Conservation (phyloP, 2,888 invertebrate genomes). For the Chesias legatella region DNA sequence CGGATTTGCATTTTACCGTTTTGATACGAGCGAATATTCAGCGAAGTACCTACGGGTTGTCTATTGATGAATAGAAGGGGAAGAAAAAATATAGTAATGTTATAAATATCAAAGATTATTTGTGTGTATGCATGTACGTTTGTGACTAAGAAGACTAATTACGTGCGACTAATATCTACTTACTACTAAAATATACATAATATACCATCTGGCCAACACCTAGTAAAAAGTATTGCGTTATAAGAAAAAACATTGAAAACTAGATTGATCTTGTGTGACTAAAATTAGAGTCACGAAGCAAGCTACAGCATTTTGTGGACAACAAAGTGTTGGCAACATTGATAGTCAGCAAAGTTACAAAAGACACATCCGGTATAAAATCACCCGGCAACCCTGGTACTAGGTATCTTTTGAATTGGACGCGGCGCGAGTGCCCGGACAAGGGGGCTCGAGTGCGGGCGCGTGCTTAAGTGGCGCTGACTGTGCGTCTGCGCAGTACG, state of each 20-base stretch:
- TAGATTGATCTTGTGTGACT: too few species aligned
- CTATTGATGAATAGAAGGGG: slow-evolving; percentile 14
- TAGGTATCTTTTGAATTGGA: slow-evolving; percentile 78
- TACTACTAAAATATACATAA: too few species aligned
- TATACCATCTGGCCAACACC: too few species aligned
- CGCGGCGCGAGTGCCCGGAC: slow-evolving; percentile 68
- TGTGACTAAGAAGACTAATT: too few species aligned
- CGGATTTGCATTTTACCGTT: slow-evolving; percentile 80
- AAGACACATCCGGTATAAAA: not conserved
- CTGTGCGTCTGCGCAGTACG: slow-evolving; percentile 66
- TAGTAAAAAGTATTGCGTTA: too few species aligned
- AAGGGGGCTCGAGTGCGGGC: slow-evolving; percentile 70
- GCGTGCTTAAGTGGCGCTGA: slow-evolving; percentile 71
- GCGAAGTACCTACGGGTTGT: slow-evolving; percentile 45
- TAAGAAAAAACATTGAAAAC: too few species aligned
- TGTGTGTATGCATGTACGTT: too few species aligned
- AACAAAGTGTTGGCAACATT: not conserved
- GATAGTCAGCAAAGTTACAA: not conserved
- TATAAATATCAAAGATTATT: too few species aligned
- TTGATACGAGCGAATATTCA: slow-evolving; percentile 79
- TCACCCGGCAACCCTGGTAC: slow-evolving; percentile 15
- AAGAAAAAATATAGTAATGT: too few species aligned
- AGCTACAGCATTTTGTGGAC: too few species aligned
- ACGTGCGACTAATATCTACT: too few species aligned
- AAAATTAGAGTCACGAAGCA: too few species aligned